Percentiles rank a stretch among this genome's conserved stretches.
Conservation (phyloP, 2,113 vertebrate species). For the Mormoops blainvillei region DNA sequence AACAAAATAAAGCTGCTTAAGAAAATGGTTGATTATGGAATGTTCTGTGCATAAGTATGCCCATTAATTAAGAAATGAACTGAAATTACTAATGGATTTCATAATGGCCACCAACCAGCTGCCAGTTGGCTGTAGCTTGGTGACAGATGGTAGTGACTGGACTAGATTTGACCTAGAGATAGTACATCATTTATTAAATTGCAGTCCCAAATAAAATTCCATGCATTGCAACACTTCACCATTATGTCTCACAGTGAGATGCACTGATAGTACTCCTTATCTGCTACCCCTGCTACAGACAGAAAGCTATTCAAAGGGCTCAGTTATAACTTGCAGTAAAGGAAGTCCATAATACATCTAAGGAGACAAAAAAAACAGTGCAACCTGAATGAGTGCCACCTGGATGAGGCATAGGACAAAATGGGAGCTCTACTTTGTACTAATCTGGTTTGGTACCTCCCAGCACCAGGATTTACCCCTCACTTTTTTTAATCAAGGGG, state of each 20-base stretch:
- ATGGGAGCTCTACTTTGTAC: not conserved
- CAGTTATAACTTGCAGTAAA: conserved; percentile 37
- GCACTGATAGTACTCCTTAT: conserved; percentile 62
- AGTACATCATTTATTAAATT: conserved; percentile 65
- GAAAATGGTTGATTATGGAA: conserved; percentile 65
- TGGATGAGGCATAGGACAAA: not conserved
- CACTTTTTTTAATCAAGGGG: not conserved
- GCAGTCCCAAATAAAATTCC: conserved; percentile 66
- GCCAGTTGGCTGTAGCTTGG: conserved; percentile 64
- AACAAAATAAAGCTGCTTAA: conserved; percentile 49
- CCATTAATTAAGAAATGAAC: conserved; percentile 63
- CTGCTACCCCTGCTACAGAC: conserved; percentile 47
- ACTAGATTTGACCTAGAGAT: conserved; percentile 75
- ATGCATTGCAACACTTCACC: conserved; percentile 57
- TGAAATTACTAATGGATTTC: conserved; percentile 62
- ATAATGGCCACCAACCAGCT: conserved; percentile 64
- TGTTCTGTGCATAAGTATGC: conserved; percentile 56
- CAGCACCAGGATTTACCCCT: not conserved
- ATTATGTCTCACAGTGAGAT: conserved; percentile 55
- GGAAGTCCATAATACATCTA: conserved; percentile 35
- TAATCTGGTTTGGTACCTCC: conserved; percentile 37
- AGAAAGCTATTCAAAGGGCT: conserved; percentile 64
- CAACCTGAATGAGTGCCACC: conserved; percentile 14
- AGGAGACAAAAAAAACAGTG: conserved; percentile 26
- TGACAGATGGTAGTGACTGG: conserved; percentile 71